Percentiles rank a stretch among this genome's conserved stretches.
These are phyloP conservation scores for Bombus affinis DNA, from an alignment of 1,140 invertebrate genomes.

Conservation along the genomic window DNA sequence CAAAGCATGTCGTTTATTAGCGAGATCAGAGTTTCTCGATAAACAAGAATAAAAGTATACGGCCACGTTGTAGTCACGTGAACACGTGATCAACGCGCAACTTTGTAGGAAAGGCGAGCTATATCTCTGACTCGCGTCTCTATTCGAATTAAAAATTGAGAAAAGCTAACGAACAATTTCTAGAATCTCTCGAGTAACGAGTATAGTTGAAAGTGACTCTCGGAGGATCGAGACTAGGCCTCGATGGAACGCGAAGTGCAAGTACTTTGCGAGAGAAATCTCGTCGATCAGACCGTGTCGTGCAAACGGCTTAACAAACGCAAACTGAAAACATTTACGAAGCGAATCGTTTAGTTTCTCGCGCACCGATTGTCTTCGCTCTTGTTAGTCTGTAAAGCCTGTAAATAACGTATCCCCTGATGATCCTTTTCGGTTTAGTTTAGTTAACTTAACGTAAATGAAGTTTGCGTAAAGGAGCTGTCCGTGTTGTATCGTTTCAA, in stretches of 20 bases:
- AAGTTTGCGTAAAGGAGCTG: neutral
- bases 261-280: neutral
- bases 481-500: neutral
- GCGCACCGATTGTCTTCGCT: constrained; percentile 53
- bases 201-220: neutral
- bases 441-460: neutral
- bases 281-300: neutral
- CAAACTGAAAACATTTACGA: constrained; percentile 14
- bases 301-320: neutral
- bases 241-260: neutral
- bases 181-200: neutral
- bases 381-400: constrained; percentile 33
- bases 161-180: neutral
- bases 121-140: neutral
- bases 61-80: neutral
- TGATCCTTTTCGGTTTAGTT: constrained; percentile 41
- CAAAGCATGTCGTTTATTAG: constrained; percentile 12
- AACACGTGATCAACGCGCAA: neutral
- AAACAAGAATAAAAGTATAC: neutral
- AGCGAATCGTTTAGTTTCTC: constrained; percentile 51
- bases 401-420: constrained; percentile 44
- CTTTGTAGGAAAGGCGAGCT: neutral
- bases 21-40: no score
- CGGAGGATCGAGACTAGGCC: neutral
- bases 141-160: no score